Base-by-base conservation (phyloP, 2,888 invertebrate species). In the Microctonus aethiopoides region DNA sequence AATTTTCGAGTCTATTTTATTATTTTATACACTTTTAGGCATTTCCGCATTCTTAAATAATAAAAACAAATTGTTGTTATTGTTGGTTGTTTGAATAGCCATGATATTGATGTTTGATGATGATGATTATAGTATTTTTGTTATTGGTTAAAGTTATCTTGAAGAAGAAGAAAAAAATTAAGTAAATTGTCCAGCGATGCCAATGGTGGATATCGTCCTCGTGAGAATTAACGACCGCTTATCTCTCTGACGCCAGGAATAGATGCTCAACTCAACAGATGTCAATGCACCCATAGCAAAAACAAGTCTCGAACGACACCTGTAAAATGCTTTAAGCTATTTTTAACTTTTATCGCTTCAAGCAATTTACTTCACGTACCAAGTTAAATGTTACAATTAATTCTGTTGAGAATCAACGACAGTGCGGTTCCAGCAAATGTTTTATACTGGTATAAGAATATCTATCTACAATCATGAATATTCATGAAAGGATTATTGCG, bases 211-310 rank as follows among this genome's bases (percentile, higher is more conserved):
- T 29, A 26, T 11, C 56, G 29, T 29, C 24, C 56, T 56, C 54
- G 51, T 34, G 54, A 64, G 34, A 64, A n/a, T n/a, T n/a, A 64
- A 51, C 34, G 51, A 64, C 62, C n/a, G 46, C 46, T 46, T 46
- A 46, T 62, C 46, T 46, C 34, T 22, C 16, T 46, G 71, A 70
- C 52, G 74, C 77, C 76, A 67, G 72, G 77, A 79, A 80, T 80
- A 79, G 77, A 78, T 77, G 32, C 69, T 46, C 46, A 46, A 63
- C 62, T 61, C 67, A 51, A 61, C 56, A 59, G 29, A 68, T 65
- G 72, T 74, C 74, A 68, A 73, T 74, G 68, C 70, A 72, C 71
- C 52, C 64, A 67, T 56, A 56, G 57, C 57, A 39, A 39, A 57
- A 68, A 52, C 52, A 34, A 51, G 36, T 52, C 52, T 34, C 32